Conservation (phyloP, 1,140 invertebrate genomes). For the Triops longicaudatus region DNA sequence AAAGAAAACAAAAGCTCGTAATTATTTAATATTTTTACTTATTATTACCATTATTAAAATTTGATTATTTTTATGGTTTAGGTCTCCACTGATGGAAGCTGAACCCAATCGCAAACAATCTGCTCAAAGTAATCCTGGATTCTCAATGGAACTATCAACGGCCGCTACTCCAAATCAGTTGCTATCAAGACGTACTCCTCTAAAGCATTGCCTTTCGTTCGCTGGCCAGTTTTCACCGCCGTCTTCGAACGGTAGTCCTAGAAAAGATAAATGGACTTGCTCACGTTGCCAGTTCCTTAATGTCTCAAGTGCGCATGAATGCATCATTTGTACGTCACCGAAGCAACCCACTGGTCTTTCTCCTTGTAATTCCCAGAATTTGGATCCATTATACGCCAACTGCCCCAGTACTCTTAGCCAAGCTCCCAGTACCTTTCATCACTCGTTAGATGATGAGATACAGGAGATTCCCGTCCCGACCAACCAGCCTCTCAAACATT, state of each 20-base stretch:
- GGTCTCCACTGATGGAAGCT: not conserved
- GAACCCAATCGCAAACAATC: not conserved
- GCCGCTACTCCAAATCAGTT: not conserved
- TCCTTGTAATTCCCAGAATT: not conserved
- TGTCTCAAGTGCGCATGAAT: conserved; percentile 29
- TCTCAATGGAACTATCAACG: not conserved
- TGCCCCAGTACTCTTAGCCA: not conserved
- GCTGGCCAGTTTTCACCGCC: not conserved
- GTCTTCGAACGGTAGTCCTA: not conserved
- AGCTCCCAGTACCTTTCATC: not conserved
- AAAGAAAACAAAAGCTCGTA: conserved; percentile 14
- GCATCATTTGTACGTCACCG: conserved; percentile 28
- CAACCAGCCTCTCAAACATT: not conserved
- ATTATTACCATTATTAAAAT: not conserved
- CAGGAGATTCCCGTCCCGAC: not conserved
- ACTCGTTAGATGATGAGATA: not conserved
- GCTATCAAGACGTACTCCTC: not conserved
- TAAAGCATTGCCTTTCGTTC: not conserved
- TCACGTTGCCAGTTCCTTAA: conserved; percentile 36
- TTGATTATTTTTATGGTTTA: not conserved
- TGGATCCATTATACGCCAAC: not conserved
- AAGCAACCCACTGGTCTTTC: not conserved
- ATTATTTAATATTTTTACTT: not conserved
- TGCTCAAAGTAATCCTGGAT: conserved; percentile 1
- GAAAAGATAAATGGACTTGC: conserved; percentile 35